These are phyloP conservation scores for Tor tambroides DNA, from an alignment of 2,113 vertebrate genomes.

Conservation along the genomic window DNA sequence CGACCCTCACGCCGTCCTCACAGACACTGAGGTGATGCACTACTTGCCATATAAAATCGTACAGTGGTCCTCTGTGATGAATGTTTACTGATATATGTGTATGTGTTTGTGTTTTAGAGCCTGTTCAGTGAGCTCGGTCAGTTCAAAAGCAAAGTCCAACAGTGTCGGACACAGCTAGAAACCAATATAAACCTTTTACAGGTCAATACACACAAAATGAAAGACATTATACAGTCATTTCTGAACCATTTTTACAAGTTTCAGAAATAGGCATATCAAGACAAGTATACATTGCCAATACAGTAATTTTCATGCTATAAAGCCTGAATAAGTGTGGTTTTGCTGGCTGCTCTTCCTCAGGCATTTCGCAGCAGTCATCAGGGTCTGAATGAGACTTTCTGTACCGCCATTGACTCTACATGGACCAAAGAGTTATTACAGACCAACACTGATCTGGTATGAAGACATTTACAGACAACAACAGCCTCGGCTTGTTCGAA, in stretches of 20 bases:
- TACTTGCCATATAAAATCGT: neutral
- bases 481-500: neutral
- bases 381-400: constrained; percentile 50
- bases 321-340: neutral
- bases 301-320: neutral
- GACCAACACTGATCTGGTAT: constrained; percentile 76
- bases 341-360: constrained; percentile 60
- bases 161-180: constrained; percentile 65
- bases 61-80: neutral
- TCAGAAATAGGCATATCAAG: neutral
- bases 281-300: neutral
- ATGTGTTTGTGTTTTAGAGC: constrained; percentile 48
- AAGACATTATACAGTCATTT: neutral
- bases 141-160: constrained; percentile 62
- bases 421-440: constrained; percentile 76
- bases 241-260: no score
- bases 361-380: constrained; percentile 68
- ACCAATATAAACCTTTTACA: constrained; percentile 68
- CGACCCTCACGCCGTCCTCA: constrained; percentile 58
- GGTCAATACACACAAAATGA: constrained; percentile 58
- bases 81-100: neutral
- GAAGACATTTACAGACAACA: neutral
- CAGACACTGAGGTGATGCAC: constrained; percentile 65
- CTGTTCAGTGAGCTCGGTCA: constrained; percentile 65
- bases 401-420: constrained; percentile 53